These are phyloP conservation scores for Bilobella aurantiaca DNA, from an alignment of 1,140 invertebrate species.

Conservation along the genomic window DNA sequence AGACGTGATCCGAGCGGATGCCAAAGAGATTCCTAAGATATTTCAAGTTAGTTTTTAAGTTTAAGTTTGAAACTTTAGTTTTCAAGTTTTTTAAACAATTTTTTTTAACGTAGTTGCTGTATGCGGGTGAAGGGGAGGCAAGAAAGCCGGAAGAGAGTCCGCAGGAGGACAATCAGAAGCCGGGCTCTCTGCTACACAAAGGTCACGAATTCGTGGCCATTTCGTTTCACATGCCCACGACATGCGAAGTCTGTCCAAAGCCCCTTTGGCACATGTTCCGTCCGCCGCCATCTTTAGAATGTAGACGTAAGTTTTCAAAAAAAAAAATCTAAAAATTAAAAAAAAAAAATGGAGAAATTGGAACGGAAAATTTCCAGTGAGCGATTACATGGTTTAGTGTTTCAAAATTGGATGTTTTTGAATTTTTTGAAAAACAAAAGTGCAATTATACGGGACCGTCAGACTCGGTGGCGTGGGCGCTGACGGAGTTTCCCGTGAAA, in stretches of 20 bases:
- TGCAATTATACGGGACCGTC: too few species aligned
- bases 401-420: too few species aligned
- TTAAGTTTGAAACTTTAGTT: neutral
- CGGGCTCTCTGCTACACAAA: constrained; percentile 72
- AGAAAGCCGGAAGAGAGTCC: constrained; percentile 64
- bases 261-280: constrained; percentile 94
- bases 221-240: constrained; percentile 94
- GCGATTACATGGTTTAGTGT: too few species aligned
- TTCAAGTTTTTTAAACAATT: constrained; percentile 19
- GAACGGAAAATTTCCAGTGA: too few species aligned
- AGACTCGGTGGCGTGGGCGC: too few species aligned
- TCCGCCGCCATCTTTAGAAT: constrained; percentile 91
- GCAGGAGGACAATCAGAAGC: constrained; percentile 53
- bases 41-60: constrained; percentile 60
- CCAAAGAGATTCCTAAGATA: constrained; percentile 97
- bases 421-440: too few species aligned
- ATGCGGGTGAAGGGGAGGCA: constrained; percentile 86
- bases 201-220: constrained; percentile 94
- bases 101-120: constrained; percentile 60
- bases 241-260: constrained; percentile 93
- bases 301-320: constrained; percentile 80
- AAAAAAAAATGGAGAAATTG: constrained; percentile 16
- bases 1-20: constrained; percentile 94
- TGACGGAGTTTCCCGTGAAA: too few species aligned
- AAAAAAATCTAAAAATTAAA: too few species aligned